These are phyloP conservation scores for Platynereis dumerilii DNA, from an alignment of 2,888 invertebrate genomes.

Conservation along the genomic window DNA sequence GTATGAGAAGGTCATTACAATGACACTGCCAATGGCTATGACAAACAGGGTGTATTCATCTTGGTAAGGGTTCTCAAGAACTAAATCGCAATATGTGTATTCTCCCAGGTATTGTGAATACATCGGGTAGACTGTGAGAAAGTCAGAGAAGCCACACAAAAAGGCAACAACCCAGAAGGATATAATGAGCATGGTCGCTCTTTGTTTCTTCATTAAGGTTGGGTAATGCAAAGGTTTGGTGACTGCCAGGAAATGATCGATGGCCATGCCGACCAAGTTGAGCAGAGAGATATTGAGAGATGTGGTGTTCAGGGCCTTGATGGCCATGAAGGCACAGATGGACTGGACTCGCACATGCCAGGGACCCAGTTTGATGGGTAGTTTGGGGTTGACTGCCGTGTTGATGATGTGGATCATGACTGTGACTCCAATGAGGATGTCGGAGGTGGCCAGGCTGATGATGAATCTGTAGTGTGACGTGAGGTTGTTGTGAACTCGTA, in stretches of 20 bases:
- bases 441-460: slow-evolving; percentile 47
- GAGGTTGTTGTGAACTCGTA: slow-evolving; percentile 39
- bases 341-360: slow-evolving; percentile 36
- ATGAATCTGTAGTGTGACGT: slow-evolving; percentile 50
- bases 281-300: slow-evolving; percentile 44
- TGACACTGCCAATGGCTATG: slow-evolving; percentile 43
- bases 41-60: slow-evolving; percentile 48
- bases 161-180: slow-evolving; percentile 33
- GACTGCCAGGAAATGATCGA: slow-evolving; percentile 40
- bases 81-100: slow-evolving; percentile 47
- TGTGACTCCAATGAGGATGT: slow-evolving; percentile 47
- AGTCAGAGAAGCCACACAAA: slow-evolving; percentile 39
- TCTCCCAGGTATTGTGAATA: slow-evolving; percentile 26
- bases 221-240: slow-evolving; percentile 35
- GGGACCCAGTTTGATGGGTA: slow-evolving; percentile 21
- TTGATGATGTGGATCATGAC: slow-evolving; percentile 44
- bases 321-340: slow-evolving; percentile 43
- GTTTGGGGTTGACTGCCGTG: slow-evolving; percentile 40
- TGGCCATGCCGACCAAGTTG: slow-evolving; percentile 39
- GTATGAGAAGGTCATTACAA: slow-evolving; percentile 47
- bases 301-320: slow-evolving; percentile 46
- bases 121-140: slow-evolving; percentile 22
- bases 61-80: slow-evolving; percentile 44
- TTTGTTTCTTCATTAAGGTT: slow-evolving; percentile 28
- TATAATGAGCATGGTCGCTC: slow-evolving; percentile 28